A percentile compares a stretch with the other conserved stretches of the same genome.
Conservation (phyloP, 1,140 invertebrate species). For the Pogonus chalceus region DNA sequence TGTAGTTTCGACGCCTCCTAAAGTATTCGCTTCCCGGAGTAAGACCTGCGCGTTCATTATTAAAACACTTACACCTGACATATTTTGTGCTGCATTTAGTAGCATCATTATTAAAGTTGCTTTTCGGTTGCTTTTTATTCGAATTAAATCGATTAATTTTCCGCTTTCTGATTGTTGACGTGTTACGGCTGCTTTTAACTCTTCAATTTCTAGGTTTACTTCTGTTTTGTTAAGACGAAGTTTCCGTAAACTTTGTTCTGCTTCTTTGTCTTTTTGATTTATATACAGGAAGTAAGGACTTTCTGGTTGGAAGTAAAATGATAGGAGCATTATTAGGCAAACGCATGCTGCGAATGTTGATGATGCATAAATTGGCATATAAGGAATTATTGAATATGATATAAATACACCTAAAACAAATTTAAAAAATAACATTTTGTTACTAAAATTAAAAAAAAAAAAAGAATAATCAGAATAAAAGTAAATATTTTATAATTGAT, state of each 20-base stretch:
- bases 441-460: too few species aligned
- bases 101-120: slow-evolving; percentile 25
- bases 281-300: not conserved
- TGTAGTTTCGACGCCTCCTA: slow-evolving; percentile 11
- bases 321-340: not conserved
- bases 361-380: not conserved
- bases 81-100: slow-evolving; percentile 23
- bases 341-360: not conserved
- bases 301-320: not conserved
- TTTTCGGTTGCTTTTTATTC: slow-evolving; percentile 23
- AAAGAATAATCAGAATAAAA: too few species aligned
- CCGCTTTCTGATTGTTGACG: slow-evolving; percentile 22
- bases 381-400: not conserved
- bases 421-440: too few species aligned
- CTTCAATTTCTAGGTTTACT: slow-evolving; percentile 14
- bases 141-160: slow-evolving; percentile 20
- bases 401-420: not conserved
- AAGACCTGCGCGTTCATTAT: slow-evolving; percentile 27
- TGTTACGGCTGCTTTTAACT: slow-evolving; percentile 21
- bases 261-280: not conserved
- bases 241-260: not conserved
- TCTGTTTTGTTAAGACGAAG: not conserved
- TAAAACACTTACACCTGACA: slow-evolving; percentile 21
- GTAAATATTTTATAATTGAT: too few species aligned
- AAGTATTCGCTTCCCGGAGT: slow-evolving; percentile 13